Evolutionary conservation across 1,140 invertebrate genomes (phyloP).

Genomic region (Drosophila kohkoa): DNA sequence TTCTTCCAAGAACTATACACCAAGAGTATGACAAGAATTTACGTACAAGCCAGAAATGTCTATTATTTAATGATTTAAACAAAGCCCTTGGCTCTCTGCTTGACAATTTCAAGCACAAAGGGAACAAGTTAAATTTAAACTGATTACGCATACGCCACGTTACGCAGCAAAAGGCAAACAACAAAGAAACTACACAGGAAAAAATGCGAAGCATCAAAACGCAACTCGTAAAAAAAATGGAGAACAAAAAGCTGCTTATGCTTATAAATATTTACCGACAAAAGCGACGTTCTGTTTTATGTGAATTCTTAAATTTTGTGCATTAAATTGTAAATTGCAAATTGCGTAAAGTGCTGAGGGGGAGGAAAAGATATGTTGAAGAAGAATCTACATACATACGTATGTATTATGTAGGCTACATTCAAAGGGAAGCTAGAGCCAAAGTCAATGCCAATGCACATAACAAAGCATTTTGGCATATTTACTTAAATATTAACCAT

Average conservation of each 20-base stretch:
- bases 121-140: constrained; percentile 11
- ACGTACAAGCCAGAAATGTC: not conserved
- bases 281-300: constrained; percentile 54
- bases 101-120: constrained; percentile 12
- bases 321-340: constrained; percentile 79
- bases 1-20: not conserved
- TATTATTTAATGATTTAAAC: constrained; percentile 5
- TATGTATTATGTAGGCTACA: not conserved
- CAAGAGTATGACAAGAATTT: not conserved
- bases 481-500: constrained; percentile 79
- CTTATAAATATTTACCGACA: constrained; percentile 66
- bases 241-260: constrained; percentile 40
- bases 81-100: not conserved
- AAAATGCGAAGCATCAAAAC: not conserved
- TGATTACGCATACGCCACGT: constrained; percentile 49
- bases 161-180: not conserved
- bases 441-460: constrained; percentile 46
- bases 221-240: constrained; percentile 38
- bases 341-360: constrained; percentile 27
- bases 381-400: not conserved
- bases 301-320: constrained; percentile 71
- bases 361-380: not conserved
- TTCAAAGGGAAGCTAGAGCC: not conserved
- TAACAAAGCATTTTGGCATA: constrained; percentile 79
- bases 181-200: not conserved